These are phyloP conservation scores for Eupithecia subfuscata DNA, from an alignment of 2,888 invertebrate genomes.

Conservation along the genomic window DNA sequence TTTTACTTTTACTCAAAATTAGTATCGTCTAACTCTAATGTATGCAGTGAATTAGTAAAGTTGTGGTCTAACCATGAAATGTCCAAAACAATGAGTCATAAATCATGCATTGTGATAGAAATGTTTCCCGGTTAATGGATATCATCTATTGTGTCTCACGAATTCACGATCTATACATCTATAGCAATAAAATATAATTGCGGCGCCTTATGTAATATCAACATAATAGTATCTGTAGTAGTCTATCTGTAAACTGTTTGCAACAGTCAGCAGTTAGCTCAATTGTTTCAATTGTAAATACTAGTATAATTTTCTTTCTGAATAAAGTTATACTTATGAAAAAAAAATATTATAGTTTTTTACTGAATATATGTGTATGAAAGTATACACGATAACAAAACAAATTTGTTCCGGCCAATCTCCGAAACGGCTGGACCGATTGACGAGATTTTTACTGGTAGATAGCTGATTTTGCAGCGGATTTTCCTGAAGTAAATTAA, in stretches of 20 bases:
- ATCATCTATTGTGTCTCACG: conserved; percentile 19
- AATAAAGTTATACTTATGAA: no score
- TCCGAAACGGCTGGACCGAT: background rate
- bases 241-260: no score
- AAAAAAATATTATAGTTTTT: no score
- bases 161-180: background rate
- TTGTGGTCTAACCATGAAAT: conserved; percentile 18
- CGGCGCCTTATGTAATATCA: background rate
- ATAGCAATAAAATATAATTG: background rate
- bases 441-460: background rate
- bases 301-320: no score
- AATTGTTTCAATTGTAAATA: no score
- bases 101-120: conserved; percentile 12
- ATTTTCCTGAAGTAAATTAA: no score
- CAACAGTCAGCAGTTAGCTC: no score
- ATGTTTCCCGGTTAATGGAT: background rate
- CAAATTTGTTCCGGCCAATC: background rate
- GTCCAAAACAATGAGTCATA: conserved; percentile 33
- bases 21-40: background rate
- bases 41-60: conserved; percentile 15
- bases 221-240: no score
- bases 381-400: no score
- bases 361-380: no score
- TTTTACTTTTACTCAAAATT: background rate
- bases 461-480: background rate